Evolutionary conservation across 2,888 invertebrate genomes (phyloP).

Genomic region (Ochlodes sylvanus): DNA sequence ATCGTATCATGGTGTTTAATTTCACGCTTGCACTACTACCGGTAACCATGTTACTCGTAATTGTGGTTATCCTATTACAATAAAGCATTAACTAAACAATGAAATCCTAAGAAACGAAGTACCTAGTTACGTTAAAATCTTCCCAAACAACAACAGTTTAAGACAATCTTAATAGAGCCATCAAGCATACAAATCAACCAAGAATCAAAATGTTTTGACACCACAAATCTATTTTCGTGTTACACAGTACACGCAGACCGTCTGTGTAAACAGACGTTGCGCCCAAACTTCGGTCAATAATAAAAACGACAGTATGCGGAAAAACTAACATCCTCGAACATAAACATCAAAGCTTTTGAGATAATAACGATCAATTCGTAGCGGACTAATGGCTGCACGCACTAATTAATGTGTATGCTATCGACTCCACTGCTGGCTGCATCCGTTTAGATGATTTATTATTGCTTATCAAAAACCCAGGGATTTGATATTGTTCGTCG

Average conservation of each 20-base stretch:
- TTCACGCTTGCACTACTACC: too few relatives aligned
- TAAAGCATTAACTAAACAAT: too few relatives aligned
- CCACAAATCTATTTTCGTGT: constrained; percentile 80
- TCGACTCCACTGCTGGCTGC: constrained; percentile 35
- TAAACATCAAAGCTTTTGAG: constrained; percentile 76
- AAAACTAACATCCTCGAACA: constrained; percentile 83
- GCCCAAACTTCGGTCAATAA: constrained; percentile 84
- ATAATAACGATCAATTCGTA: constrained; percentile 79
- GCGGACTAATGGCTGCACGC: constrained; percentile 65
- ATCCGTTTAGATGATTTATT: constrained; percentile 29
- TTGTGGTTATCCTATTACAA: too few relatives aligned
- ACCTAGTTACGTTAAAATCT: too few relatives aligned
- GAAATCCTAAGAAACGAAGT: too few relatives aligned
- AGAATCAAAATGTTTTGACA: constrained; percentile 78
- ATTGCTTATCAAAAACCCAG: constrained; percentile 13
- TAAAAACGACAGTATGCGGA: constrained; percentile 83
- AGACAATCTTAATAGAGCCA: constrained; percentile 19
- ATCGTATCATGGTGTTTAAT: too few relatives aligned
- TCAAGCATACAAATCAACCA: constrained; percentile 58
- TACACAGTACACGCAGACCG: constrained; percentile 66
- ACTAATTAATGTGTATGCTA: constrained; percentile 65
- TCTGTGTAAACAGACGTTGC: constrained; percentile 79
- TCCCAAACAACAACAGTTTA: too few relatives aligned
- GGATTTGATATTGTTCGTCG: neutral
- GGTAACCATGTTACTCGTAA: too few relatives aligned